Evolutionary conservation across 2,113 vertebrate genomes (phyloP).

Genomic region (Lutjanus erythropterus): DNA sequence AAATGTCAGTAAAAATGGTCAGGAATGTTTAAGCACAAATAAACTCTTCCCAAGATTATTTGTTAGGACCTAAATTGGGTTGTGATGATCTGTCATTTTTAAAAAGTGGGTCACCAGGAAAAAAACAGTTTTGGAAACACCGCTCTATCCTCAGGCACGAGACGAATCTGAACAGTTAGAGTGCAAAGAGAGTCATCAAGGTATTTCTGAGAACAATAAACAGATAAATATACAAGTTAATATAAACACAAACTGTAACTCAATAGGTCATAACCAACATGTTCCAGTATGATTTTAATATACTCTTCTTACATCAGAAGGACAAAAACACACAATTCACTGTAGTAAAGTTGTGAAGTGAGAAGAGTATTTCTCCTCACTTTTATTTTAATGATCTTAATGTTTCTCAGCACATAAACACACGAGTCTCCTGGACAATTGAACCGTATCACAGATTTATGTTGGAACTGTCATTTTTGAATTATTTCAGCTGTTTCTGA

Average conservation of each 20-base stretch:
- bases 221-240: background rate
- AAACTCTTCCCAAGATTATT: no score
- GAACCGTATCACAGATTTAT: background rate
- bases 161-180: background rate
- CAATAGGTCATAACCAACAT: background rate
- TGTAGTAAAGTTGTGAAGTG: background rate
- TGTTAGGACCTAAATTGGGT: no score
- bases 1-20: no score
- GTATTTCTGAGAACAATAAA: background rate
- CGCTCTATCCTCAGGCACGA: no score
- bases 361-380: background rate
- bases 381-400: background rate
- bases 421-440: background rate
- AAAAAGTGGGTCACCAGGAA: no score
- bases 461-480: background rate
- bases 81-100: no score
- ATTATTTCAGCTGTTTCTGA: background rate
- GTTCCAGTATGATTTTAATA: background rate
- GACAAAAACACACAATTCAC: background rate
- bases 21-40: no score
- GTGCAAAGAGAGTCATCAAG: background rate
- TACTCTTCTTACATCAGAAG: background rate
- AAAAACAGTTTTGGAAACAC: no score
- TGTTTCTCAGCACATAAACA: background rate
- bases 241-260: background rate